Evolutionary conservation across 2,888 invertebrate species (phyloP).

Genomic region (Phyllotreta cruciferae): DNA sequence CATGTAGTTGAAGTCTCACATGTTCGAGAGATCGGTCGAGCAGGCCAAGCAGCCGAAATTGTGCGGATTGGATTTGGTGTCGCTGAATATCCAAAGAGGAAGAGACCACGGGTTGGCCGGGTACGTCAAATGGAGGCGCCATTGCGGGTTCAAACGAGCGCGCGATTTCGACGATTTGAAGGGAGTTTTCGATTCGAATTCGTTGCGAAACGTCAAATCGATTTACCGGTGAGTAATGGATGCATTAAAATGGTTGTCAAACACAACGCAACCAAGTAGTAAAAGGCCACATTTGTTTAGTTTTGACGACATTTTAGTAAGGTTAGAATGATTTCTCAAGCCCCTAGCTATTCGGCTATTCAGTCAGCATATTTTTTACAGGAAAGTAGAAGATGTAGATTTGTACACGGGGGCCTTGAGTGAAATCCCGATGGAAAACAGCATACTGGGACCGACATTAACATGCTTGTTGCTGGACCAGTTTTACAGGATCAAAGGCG

Average conservation of each 20-base stretch:
- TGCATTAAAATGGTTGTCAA: too few species aligned
- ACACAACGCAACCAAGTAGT: too few species aligned
- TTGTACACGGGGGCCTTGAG: slow-evolving; percentile 87
- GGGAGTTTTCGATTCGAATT: slow-evolving; percentile 69
- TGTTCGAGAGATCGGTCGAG: slow-evolving; percentile 66
- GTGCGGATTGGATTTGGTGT: slow-evolving; percentile 84
- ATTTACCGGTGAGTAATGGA: slow-evolving; percentile 73
- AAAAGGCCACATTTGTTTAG: too few species aligned
- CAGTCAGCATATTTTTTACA: too few species aligned
- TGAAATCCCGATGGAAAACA: slow-evolving; percentile 74
- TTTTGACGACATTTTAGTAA: too few species aligned
- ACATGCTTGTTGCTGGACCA: slow-evolving; percentile 86
- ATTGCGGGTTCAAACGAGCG: slow-evolving; percentile 73
- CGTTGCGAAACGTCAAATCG: slow-evolving; percentile 67
- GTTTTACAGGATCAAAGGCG: slow-evolving; percentile 79
- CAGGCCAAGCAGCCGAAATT: slow-evolving; percentile 52
- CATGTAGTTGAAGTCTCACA: slow-evolving; percentile 73
- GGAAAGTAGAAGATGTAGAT: slow-evolving; percentile 83
- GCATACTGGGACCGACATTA: slow-evolving; percentile 84
- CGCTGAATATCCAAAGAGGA: slow-evolving; percentile 87
- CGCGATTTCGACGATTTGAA: slow-evolving; percentile 70
- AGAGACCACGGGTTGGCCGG: slow-evolving; percentile 86
- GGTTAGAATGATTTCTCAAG: too few species aligned
- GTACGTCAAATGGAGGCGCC: slow-evolving; percentile 78
- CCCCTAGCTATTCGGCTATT: too few species aligned